A percentile compares a stretch with the other conserved stretches of the same genome.
phyloP scores from a whole-genome alignment of 2,888 invertebrate species.

The Harpalus rubripes region DNA sequence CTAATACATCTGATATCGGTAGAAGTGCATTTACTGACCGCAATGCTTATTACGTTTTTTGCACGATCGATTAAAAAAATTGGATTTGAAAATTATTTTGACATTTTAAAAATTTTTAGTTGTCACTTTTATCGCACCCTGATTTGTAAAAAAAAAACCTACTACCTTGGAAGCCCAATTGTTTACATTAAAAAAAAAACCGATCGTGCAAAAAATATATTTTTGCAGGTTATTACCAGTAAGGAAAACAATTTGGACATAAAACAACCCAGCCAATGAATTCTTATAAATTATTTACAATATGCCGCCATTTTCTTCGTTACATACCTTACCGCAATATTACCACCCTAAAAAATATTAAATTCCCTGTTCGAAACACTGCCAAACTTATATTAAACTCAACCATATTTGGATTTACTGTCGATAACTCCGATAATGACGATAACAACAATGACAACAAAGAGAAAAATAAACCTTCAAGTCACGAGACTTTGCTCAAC shows the following conservation, averaged over 20 bases:
- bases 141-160: too few relatives aligned
- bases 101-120: too few relatives aligned
- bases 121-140: too few relatives aligned
- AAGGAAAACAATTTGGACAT: conserved; percentile 11
- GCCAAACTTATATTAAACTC: conserved; percentile 8
- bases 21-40: too few relatives aligned
- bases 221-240: conserved; percentile 19
- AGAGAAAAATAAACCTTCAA: background rate
- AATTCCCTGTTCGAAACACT: conserved; percentile 5
- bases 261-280: conserved; percentile 31
- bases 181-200: too few relatives aligned
- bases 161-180: too few relatives aligned
- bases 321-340: conserved; percentile 18
- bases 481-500: conserved; percentile 7
- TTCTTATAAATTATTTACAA: conserved; percentile 42
- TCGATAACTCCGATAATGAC: background rate
- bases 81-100: too few relatives aligned
- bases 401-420: background rate
- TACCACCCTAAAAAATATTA: conserved; percentile 10
- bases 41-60: too few relatives aligned
- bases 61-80: too few relatives aligned
- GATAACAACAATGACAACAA: background rate
- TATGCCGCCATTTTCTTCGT: conserved; percentile 34
- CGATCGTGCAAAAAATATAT: conserved; percentile 31
- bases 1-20: too few relatives aligned